These are phyloP conservation scores for Eupithecia subfuscata DNA, from an alignment of 2,888 invertebrate species.

Conservation along the genomic window DNA sequence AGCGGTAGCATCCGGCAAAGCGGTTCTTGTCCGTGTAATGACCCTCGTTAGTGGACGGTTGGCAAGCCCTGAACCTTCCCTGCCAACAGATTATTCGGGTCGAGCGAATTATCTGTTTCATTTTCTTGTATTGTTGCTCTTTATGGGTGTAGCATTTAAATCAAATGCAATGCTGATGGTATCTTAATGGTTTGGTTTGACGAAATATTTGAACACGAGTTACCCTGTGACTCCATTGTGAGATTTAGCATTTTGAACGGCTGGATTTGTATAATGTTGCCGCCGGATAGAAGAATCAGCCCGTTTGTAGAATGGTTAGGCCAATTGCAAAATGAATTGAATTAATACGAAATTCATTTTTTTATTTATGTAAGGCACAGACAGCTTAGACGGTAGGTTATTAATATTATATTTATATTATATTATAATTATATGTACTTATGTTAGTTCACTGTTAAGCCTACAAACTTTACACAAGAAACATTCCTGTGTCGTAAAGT, in stretches of 20 bases:
- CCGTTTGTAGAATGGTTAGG: no score
- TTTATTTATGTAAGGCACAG: no score
- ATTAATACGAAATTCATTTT: no score
- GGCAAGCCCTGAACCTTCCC: slow-evolving; percentile 43
- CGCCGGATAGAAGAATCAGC: no score
- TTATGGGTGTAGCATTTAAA: slow-evolving; percentile 1
- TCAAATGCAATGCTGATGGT: not conserved
- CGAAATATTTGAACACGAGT: not conserved
- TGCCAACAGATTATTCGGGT: slow-evolving; percentile 27
- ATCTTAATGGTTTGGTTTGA: not conserved
- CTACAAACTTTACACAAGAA: no score
- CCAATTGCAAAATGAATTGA: no score
- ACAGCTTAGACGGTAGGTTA: no score
- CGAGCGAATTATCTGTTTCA: slow-evolving; percentile 20
- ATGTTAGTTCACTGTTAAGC: no score
- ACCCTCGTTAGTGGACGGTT: slow-evolving; percentile 65
- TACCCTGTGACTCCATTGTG: not conserved
- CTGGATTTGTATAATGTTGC: no score
- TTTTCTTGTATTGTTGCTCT: slow-evolving; percentile 22
- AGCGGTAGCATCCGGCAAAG: slow-evolving; percentile 52
- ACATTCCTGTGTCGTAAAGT: no score
- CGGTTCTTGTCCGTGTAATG: slow-evolving; percentile 65
- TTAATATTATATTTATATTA: no score
- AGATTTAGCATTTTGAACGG: not conserved
- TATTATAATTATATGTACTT: no score